Conservation (phyloP, 35 echinoderm and acorn worm species). For the Apostichopus japonicus region DNA sequence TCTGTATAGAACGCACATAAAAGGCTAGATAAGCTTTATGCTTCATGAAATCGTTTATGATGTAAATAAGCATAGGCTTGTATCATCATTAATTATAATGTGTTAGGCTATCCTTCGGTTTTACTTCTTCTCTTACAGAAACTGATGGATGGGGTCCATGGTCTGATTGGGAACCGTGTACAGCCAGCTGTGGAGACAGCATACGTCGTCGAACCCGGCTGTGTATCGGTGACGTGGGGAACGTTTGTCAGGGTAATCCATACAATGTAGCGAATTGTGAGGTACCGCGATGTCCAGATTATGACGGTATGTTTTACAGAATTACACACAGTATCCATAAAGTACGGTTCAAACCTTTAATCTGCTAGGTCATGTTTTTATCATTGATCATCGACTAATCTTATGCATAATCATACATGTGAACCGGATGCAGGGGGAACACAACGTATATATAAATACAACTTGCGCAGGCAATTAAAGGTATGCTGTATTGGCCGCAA, state of each 20-base stretch:
- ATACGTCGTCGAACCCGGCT: background rate
- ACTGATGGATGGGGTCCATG: conserved; percentile 18
- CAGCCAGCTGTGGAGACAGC: conserved; percentile 48
- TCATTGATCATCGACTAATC: no score
- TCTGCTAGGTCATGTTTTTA: no score
- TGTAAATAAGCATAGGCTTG: no score
- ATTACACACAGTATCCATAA: background rate
- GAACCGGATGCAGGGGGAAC: background rate
- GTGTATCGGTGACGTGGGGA: background rate
- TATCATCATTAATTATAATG: no score
- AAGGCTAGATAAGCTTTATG: no score
- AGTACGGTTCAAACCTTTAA: no score
- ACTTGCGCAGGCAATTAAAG: no score
- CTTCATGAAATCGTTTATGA: no score
- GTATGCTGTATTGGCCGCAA: no score
- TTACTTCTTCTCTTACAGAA: background rate
- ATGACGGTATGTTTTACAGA: conserved; percentile 19
- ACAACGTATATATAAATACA: no score
- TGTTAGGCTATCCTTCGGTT: no score
- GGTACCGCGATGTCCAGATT: conserved; percentile 25
- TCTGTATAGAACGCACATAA: no score
- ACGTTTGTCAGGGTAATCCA: conserved; percentile 15
- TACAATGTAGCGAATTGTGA: conserved; percentile 5
- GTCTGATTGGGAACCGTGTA: conserved; percentile 37
- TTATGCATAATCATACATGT: background rate